These are phyloP conservation scores for Bovichtus variegatus DNA, from an alignment of 2,797 vertebrate genomes.

Conservation along the genomic window DNA sequence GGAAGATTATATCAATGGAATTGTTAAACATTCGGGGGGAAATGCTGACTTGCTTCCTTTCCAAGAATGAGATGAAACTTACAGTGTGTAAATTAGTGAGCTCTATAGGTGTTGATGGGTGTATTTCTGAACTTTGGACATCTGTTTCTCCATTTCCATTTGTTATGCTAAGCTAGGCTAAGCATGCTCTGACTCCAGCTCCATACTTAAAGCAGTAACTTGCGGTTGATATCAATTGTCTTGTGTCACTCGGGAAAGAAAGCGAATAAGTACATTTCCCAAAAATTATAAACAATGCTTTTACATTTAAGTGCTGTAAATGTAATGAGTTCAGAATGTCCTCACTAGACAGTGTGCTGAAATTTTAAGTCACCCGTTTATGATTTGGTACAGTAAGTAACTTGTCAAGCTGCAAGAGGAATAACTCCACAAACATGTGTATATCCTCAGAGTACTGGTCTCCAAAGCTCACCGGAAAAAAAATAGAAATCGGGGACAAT, in stretches of 20 bases:
- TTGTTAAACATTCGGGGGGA: background rate
- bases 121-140: background rate
- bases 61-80: background rate
- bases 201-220: too few species aligned
- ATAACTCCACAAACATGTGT: constrained; percentile 24
- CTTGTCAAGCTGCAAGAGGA: constrained; percentile 72
- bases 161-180: background rate
- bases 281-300: background rate
- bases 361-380: constrained; percentile 33
- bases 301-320: background rate
- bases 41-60: background rate
- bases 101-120: background rate
- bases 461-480: constrained; percentile 74
- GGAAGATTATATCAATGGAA: background rate
- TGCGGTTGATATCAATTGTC: background rate
- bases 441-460: constrained; percentile 58
- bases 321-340: background rate
- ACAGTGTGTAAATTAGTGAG: background rate
- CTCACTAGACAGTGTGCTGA: background rate
- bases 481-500: too few species aligned
- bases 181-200: background rate
- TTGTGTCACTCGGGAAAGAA: background rate
- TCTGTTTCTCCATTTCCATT: too few species aligned
- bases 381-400: constrained; percentile 47
- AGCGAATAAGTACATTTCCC: background rate